Conservation (phyloP, 1,140 invertebrate species). For the Heliconius melpomene region DNA sequence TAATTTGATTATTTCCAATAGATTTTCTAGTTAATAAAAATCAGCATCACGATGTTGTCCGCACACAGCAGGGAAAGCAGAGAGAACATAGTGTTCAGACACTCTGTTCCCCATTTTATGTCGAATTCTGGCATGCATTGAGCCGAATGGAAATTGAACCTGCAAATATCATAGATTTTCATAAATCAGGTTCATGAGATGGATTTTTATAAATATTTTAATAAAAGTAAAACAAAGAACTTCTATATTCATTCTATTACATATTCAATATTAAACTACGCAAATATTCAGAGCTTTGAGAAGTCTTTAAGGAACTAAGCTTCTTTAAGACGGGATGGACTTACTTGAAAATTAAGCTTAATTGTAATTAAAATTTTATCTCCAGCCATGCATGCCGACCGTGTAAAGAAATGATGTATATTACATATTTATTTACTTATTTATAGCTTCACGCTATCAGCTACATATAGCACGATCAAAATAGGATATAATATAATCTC, state of each 20-base stretch:
- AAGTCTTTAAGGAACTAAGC: not conserved
- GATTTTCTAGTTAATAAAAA: not conserved
- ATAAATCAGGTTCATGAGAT: not conserved
- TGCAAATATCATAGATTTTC: too few species aligned
- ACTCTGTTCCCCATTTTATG: too few species aligned
- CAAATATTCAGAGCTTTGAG: not conserved
- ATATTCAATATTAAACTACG: not conserved
- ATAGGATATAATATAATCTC: too few species aligned
- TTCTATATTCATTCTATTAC: not conserved
- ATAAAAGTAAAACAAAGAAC: not conserved
- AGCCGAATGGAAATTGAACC: too few species aligned
- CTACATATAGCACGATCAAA: too few species aligned
- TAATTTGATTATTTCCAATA: not conserved
- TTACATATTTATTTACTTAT: not conserved
- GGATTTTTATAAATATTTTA: not conserved
- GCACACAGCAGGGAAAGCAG: too few species aligned
- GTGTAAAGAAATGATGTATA: not conserved
- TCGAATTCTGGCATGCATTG: too few species aligned
- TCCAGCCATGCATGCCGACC: not conserved
- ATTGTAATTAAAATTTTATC: slow-evolving; percentile 11
- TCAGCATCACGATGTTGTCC: too few species aligned
- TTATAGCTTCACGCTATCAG: too few species aligned
- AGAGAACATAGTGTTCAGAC: too few species aligned
- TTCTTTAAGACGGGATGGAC: not conserved
- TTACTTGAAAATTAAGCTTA: slow-evolving; percentile 7